A percentile compares a stretch with the other conserved stretches of the same genome.
phyloP scores from a whole-genome alignment of 2,113 vertebrate species.

The Mastomys coucha region DNA sequence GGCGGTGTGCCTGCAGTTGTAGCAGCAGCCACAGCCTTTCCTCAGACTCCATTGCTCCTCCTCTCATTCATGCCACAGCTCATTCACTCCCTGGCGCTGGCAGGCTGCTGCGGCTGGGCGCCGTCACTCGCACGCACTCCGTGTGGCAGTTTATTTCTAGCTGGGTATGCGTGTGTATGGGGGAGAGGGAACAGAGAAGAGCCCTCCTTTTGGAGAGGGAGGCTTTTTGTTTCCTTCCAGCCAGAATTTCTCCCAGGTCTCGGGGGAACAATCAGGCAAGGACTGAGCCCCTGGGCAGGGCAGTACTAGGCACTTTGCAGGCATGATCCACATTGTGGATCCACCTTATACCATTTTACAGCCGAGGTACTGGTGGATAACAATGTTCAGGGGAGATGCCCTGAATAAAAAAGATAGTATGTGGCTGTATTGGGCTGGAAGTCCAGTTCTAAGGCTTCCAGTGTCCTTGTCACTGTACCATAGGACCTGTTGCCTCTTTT shows the following conservation, averaged over 20 bases:
- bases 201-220: not conserved
- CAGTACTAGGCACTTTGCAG: not conserved
- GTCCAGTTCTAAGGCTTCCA: not conserved
- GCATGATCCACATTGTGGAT: not conserved
- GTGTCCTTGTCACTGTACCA: not conserved
- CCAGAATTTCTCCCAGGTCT: not conserved
- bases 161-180: not conserved
- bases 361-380: not conserved
- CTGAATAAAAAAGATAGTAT: not conserved
- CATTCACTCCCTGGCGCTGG: conserved; percentile 65
- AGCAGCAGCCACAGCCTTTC: not conserved
- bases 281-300: not conserved
- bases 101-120: conserved; percentile 44
- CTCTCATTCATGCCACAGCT: conserved; percentile 71
- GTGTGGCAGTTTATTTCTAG: conserved; percentile 67
- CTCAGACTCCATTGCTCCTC: not conserved
- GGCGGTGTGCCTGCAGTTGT: not conserved
- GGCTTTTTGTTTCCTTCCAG: not conserved
- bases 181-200: not conserved
- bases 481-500: conserved; percentile 13
- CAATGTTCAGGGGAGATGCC: not conserved
- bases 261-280: accelerated
- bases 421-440: not conserved
- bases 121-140: not conserved
- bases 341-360: not conserved